These are phyloP conservation scores for Sipha maydis DNA, from an alignment of 2,888 invertebrate genomes.

Conservation along the genomic window DNA sequence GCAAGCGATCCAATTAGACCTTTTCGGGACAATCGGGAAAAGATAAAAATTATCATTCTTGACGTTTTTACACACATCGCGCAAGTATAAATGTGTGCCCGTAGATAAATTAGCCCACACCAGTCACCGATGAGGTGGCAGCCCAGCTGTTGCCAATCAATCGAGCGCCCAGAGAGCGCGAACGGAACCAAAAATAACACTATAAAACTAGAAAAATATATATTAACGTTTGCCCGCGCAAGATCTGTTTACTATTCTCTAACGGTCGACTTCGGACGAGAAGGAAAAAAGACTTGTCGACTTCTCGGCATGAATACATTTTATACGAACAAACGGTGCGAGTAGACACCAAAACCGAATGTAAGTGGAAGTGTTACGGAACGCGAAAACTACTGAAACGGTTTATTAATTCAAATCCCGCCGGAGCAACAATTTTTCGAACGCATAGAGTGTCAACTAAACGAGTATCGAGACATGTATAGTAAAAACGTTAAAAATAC, in stretches of 20 bases:
- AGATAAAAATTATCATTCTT: conserved; percentile 38
- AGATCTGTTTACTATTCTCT: background rate
- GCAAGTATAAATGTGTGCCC: background rate
- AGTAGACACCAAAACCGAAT: too few species aligned
- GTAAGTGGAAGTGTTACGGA: too few species aligned
- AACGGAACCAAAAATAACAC: background rate
- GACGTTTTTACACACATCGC: background rate
- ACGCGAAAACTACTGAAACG: too few species aligned
- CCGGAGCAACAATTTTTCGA: too few species aligned
- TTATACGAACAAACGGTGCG: too few species aligned
- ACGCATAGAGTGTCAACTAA: too few species aligned
- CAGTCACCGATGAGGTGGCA: background rate
- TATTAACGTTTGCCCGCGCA: too few species aligned
- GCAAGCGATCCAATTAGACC: conserved; percentile 19
- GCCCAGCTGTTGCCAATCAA: conserved; percentile 32
- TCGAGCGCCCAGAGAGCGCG: background rate
- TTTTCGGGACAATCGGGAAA: conserved; percentile 18
- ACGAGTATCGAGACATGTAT: too few species aligned
- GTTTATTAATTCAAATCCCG: too few species aligned
- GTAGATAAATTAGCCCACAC: too few species aligned
- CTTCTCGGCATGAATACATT: too few species aligned
- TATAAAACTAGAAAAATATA: background rate
- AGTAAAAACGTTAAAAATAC: too few species aligned
- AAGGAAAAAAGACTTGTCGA: background rate
- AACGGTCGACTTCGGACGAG: background rate